Base-by-base conservation (phyloP, 1,140 invertebrate species). In the Ganaspis sp. region DNA sequence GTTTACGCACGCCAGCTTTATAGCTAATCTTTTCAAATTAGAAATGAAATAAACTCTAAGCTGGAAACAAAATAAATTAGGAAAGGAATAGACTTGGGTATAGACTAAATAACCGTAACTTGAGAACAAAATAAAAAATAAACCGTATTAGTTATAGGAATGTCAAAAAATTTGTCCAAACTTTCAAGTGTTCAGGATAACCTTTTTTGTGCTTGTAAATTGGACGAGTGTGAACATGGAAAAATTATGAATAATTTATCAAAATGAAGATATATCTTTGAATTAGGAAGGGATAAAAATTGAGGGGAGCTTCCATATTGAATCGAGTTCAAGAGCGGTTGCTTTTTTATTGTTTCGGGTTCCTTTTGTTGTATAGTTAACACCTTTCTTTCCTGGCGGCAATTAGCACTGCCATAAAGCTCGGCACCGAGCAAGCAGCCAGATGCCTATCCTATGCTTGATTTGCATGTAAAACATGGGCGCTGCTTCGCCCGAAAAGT, bases 401-500 rank as follows among this genome's bases (percentile, higher is more conserved):
- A 84, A 84, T 84, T 84, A 84, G 80, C 83, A 81, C 81, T 49
- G 79, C 79, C 79, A 79, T 84, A 84, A 84, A 84, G 80, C 69
- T 74, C 73, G 71, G 76, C 71, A 79, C 42, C 76, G 38, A 69
- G 34, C 70, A 69, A 70, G 23, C 75, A 58, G 72, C 73, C 49
- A 80, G 80, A 84, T 81, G 75, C 70, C 83, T 80, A 83, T 83
- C 83, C 81, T 17, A 71, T 45, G 69, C 75, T 78, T 9, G 78
- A 84, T 84, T 84, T 83, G 81, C 83, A 83, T 83, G 81, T 71
- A 80, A 83, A 83, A 81, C 78, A 78, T 80, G 76, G 82, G 74
- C 77, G 79, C 77, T 77, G 77, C 76, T 79, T 77, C 29, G 4
- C 9, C 72, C 72, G 26, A 64, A 64, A 64, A 64, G 23, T 29